A percentile compares a stretch with the other conserved stretches of the same genome.
Evolutionary conservation across 1,140 invertebrate species (phyloP).

Genomic region (Sitophilus oryzae): DNA sequence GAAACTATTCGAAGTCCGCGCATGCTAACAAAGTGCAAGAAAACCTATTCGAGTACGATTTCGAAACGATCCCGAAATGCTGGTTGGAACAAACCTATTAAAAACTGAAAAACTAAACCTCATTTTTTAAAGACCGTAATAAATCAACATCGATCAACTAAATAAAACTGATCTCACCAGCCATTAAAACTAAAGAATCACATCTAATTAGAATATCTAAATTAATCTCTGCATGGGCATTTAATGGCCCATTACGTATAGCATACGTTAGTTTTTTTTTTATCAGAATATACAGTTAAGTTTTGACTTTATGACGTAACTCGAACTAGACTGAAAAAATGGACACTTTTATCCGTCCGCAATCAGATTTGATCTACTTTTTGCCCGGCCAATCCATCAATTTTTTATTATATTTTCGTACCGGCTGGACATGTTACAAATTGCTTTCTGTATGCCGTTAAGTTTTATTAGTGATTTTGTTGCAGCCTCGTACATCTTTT

Average conservation of each 20-base stretch:
- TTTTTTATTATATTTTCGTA: constrained; percentile 5
- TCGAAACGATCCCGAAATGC: too few species aligned
- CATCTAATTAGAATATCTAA: neutral
- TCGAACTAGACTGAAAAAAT: neutral
- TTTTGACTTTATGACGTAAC: neutral
- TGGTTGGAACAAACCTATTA: too few species aligned
- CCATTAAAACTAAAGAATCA: too few species aligned
- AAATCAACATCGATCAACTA: too few species aligned
- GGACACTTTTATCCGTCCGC: neutral
- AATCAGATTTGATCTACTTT: constrained; percentile 7
- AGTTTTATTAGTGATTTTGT: neutral
- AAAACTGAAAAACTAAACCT: too few species aligned
- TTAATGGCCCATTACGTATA: neutral
- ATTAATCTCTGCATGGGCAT: too few species aligned
- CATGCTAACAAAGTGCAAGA: too few species aligned
- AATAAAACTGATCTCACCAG: too few species aligned
- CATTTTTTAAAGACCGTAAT: too few species aligned
- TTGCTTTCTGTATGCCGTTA: constrained; percentile 1
- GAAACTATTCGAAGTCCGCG: too few species aligned
- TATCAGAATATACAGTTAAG: neutral
- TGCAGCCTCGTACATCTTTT: neutral
- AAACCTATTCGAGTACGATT: too few species aligned
- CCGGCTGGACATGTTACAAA: neutral
- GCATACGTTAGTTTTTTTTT: neutral
- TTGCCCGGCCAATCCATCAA: constrained; percentile 3